A percentile compares a stretch with the other conserved stretches of the same genome.
These are phyloP conservation scores for Plotosus lineatus DNA, from an alignment of 2,113 vertebrate genomes.

Conservation along the genomic window DNA sequence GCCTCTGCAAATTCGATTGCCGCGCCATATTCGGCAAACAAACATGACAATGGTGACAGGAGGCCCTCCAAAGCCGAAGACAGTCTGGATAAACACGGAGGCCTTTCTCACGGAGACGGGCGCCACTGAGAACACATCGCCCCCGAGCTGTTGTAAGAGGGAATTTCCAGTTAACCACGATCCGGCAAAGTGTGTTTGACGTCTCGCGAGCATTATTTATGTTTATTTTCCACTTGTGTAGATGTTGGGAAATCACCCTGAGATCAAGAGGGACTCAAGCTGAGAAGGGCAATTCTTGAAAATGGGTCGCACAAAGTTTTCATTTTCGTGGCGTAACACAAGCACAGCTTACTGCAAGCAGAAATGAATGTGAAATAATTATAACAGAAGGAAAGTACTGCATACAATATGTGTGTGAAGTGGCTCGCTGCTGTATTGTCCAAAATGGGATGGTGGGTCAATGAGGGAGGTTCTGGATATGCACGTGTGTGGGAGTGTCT, in stretches of 20 bases:
- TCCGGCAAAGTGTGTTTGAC: slow-evolving; percentile 44
- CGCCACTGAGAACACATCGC: not conserved
- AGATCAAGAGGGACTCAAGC: slow-evolving; percentile 12
- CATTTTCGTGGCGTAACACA: not conserved
- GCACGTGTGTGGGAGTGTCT: not conserved
- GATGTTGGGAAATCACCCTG: slow-evolving; percentile 13
- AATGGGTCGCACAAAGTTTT: not conserved
- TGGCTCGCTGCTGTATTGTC: slow-evolving; percentile 23
- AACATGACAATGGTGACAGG: slow-evolving; percentile 39
- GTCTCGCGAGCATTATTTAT: slow-evolving; percentile 29
- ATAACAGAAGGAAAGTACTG: not conserved
- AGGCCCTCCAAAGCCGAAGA: slow-evolving; percentile 9
- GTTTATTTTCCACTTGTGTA: slow-evolving; percentile 33
- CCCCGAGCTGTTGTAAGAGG: not conserved
- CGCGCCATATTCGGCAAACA: slow-evolving; percentile 70
- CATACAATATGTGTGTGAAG: slow-evolving; percentile 25
- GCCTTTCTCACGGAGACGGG: slow-evolving; percentile 31
- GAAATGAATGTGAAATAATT: slow-evolving; percentile 23
- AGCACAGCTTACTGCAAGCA: not conserved
- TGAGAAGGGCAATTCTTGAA: slow-evolving; percentile 13
- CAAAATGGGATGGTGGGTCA: not conserved
- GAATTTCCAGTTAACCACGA: slow-evolving; percentile 35
- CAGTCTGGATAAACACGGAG: slow-evolving; percentile 41
- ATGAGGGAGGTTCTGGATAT: not conserved
- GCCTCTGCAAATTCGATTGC: slow-evolving; percentile 76